A percentile compares a stretch with the other conserved stretches of the same genome.
These are phyloP conservation scores for Sebastes oblongus DNA, from an alignment of 2,797 vertebrate genomes.

Conservation along the genomic window DNA sequence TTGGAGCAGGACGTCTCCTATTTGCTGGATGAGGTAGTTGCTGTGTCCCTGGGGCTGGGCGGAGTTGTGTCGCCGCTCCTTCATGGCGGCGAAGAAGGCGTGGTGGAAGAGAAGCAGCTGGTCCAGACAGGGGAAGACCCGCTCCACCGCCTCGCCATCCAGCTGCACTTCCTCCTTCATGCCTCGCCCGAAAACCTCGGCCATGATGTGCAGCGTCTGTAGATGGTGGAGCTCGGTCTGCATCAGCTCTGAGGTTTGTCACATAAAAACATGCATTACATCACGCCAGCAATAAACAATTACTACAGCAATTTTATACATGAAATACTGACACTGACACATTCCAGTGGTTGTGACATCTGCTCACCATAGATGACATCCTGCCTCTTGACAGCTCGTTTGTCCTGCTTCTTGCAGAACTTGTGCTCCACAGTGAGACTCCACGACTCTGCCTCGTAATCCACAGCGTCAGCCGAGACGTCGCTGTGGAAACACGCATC, in stretches of 20 bases:
- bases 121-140: slow-evolving; percentile 95
- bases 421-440: slow-evolving; percentile 89
- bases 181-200: slow-evolving; percentile 93
- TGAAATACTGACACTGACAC: not conserved
- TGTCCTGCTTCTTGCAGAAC: slow-evolving; percentile 91
- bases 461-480: slow-evolving; percentile 82
- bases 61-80: slow-evolving; percentile 87
- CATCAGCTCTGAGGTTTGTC: slow-evolving; percentile 88
- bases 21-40: slow-evolving; percentile 90
- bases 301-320: not conserved
- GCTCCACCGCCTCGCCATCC: slow-evolving; percentile 87
- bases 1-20: slow-evolving; percentile 91
- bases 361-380: slow-evolving; percentile 94
- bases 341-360: slow-evolving; percentile 11
- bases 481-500: slow-evolving; percentile 85
- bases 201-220: slow-evolving; percentile 94
- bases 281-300: not conserved
- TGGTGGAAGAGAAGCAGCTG: slow-evolving; percentile 90
- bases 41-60: slow-evolving; percentile 77
- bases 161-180: slow-evolving; percentile 94
- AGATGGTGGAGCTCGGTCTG: slow-evolving; percentile 97
- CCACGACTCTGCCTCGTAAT: slow-evolving; percentile 95
- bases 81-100: slow-evolving; percentile 88
- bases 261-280: not conserved
- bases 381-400: slow-evolving; percentile 90